Base-by-base conservation (phyloP, 2,797 vertebrate genomes). In the Enteromius mattozi region DNA sequence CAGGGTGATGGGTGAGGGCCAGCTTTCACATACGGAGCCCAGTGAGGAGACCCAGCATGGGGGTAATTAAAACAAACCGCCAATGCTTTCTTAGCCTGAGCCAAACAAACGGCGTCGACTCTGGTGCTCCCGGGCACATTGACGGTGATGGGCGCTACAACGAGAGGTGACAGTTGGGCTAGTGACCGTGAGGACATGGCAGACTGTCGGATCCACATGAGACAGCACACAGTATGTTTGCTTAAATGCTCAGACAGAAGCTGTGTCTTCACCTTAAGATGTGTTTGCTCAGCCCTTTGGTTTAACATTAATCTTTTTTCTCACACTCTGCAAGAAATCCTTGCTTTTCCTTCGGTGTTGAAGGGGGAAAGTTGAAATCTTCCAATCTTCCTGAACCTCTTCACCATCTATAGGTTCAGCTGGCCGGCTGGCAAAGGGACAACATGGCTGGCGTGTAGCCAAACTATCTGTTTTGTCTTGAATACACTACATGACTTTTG, bases 41-140 rank as follows among this genome's bases (percentile, higher is more conserved):
- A 82, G 81, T n/a, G 56, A 70, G 66, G 78, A 76, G 47, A 78
- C 86, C 83, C 88, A 87, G 91, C 87, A 82, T 90, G 91, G 87
- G 84, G 84, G 86, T 91, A 90, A 92, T 92, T 92, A 92, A 90
- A 89, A 90, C 89, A 90, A 89, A 89, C 88, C 89, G 88, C 79
- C 87, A 86, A 51, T 81, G 83, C 82, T 86, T 84, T 85, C 81
- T 86, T 84, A 87, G 85, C 85, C 84, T 78, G 79, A 59, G 84
- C 86, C 90, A 91, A 90, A 88, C 88, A 91, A 87, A 89, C 65
- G 47, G 51, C 71, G 40, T 56, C 45, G 76, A 83, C 49, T 84
- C 78, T 66, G 49, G 82, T 77, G 84, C 80, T 78, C 86, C 66
- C 33, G 56, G 66, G 49, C 56, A 30, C 68, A 47, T 68, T 76